Conservation (phyloP, 2,797 vertebrate genomes). For the Chloroceryle inda region DNA sequence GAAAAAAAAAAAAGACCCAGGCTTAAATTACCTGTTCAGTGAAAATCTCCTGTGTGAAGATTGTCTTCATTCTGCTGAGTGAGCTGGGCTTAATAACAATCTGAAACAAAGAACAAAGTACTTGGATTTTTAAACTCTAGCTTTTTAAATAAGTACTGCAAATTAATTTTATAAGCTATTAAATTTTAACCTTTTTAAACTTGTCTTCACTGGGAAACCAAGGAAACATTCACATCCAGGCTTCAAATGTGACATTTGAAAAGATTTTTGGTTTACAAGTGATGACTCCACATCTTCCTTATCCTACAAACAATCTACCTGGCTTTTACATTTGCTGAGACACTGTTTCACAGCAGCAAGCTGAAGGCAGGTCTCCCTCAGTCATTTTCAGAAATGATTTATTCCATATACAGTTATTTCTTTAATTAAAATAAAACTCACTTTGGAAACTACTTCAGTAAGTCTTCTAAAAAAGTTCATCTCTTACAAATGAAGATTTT, state of each 20-base stretch:
- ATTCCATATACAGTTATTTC: fast-evolving
- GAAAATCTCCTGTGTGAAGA: constrained; percentile 99
- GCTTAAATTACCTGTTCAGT: constrained; percentile 92
- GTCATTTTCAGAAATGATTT: not conserved
- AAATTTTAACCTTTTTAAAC: not conserved
- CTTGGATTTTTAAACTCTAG: not conserved
- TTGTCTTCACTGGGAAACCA: not conserved
- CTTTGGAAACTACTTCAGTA: not conserved
- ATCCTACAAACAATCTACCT: not conserved
- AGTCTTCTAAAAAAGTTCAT: not conserved
- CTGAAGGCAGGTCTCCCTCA: not conserved
- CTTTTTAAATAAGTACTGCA: not conserved
- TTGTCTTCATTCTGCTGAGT: constrained; percentile 98
- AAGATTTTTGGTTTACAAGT: not conserved
- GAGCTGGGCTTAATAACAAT: constrained; percentile 99
- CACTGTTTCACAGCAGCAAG: fast-evolving
- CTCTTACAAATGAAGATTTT: not conserved
- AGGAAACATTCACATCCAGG: not conserved
- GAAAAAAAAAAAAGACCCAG: not conserved
- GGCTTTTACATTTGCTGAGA: not conserved
- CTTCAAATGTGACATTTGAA: not conserved
- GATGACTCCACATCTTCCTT: not conserved
- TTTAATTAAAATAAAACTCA: not conserved
- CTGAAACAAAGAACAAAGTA: constrained; percentile 77
- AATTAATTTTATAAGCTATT: not conserved